Evolutionary conservation across 1,140 invertebrate genomes (phyloP), one percentile per base, ranked within the genome.

Genomic region (Apocrypta bakeri): DNA sequence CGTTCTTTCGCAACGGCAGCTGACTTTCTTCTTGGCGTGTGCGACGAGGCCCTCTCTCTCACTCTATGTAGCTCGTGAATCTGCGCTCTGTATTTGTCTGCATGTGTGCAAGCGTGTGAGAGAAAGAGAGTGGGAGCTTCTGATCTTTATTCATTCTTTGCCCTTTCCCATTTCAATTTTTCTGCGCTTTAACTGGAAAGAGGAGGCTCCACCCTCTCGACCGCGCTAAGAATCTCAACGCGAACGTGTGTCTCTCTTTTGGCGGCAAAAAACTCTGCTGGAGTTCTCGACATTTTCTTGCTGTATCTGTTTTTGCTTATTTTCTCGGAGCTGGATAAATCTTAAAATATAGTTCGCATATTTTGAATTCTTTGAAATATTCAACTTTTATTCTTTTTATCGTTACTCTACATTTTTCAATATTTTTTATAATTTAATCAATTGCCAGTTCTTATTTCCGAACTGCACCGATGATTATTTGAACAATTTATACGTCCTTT

Each of bases 91-190:
- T 21, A 84, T 83, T 75, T 61, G 79, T 82, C 84, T 81, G 73
- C 83, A 40, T 66, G 66, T 12, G 83, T 83, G 61, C 56, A 68
- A 31, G 21, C 21, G 42, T 14, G 12, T 14, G 42, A 17, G 42
- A 48, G 42, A 17, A 14, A 48, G 42, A 48, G 42, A 48, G 9
- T 6, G 11, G 11, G 40, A 42, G 40, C 11, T 42, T 75, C 88
- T 89, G 88, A 90, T 91, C 88, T 91, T 91, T 91, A 91, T 92
- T 91, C 90, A 91, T 91, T 90, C 89, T 91, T 89, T 88, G 86
- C 88, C 48, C 84, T 90, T 88, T 83, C 83, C 88, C 90, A 90
- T 92, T 91, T 91, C 90, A 91, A 90, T 92, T 90, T 91, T 90
- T 91, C 88, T 90, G 86, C 90, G 85, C 90, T 92, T 91, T 91